phyloP scores from a whole-genome alignment of 2,888 invertebrate genomes.

The Spatulosminthurus flaviceps region DNA sequence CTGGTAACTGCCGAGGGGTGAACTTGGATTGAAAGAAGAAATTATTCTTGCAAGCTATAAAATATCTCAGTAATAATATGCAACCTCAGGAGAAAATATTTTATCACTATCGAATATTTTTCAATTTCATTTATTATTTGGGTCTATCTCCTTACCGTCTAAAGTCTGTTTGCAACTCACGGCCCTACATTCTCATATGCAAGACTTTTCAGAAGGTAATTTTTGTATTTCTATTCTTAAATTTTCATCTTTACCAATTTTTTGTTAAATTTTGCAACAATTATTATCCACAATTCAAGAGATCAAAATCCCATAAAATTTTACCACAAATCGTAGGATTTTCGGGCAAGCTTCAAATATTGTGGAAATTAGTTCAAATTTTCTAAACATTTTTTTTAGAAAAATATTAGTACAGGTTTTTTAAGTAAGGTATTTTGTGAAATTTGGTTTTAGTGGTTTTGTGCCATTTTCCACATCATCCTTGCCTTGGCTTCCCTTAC shows the following conservation, averaged over 20 bases:
- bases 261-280: neutral
- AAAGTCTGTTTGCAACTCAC: neutral
- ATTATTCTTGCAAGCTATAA: too few species aligned
- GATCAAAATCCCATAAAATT: too few species aligned
- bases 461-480: neutral
- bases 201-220: neutral
- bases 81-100: constrained; percentile 8
- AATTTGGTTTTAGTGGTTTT: neutral
- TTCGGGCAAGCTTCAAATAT: too few species aligned
- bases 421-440: neutral
- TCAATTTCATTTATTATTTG: constrained; percentile 33
- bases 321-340: too few species aligned
- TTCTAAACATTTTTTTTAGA: too few species aligned
- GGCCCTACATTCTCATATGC: constrained; percentile 4
- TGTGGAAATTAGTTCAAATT: too few species aligned
- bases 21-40: too few species aligned
- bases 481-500: neutral
- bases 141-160: constrained; percentile 20
- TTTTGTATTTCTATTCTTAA: too few species aligned
- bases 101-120: constrained; percentile 27
- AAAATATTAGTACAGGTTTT: too few species aligned
- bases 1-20: too few species aligned
- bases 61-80: too few species aligned
- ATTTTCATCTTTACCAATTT: too few species aligned
- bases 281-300: neutral